Base-by-base conservation (phyloP, 2,797 vertebrate species). In the Triplophysa yarkandensis region DNA sequence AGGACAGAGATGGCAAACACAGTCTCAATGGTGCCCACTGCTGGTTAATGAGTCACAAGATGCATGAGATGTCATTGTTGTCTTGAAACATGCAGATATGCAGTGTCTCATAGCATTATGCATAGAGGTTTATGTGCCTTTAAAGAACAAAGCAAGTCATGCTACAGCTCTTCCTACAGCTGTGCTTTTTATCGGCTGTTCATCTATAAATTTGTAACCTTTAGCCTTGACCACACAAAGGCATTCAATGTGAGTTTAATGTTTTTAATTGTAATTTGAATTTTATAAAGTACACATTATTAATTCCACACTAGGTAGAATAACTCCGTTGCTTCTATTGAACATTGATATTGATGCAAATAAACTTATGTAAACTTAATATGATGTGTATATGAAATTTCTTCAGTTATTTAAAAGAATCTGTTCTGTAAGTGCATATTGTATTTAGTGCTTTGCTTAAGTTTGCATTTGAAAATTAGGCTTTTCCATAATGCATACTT, bases 61-160 rank as follows among this genome's bases (percentile, higher is more conserved):
- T 41, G 60, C 72, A 68, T 77, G 65, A 41, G 16, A 64, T 65
- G 72, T 84, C 71, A 68, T 27, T 63, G 34, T 50, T 25, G 14
- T 46, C 58, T 50, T 55, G 54, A 67, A 73, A 73, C 64, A 78
- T 55, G 43, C 41, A 32, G 58, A 64, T 55, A 54, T 74, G 46
- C 68, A 39, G 54, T 68, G 64, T 71, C 28, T 58, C 25, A 80
- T 87, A 86, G 83, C 86, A 72, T 82, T 86, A 83, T 84, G 86
- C 87, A 83, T 85, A 86, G 87, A 88, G 86, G 86, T 92, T 68
- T 80, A 68, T 88, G 90, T 92, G 92, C 92, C 92, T 93, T 92
- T 84, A 30, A 87, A 81, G 78, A 84, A 81, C 77, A 84, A 58
- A 70, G 60, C 71, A 60, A 54, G 60, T 58, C 83, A 85, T 85